Base-by-base conservation (phyloP, 2,888 invertebrate genomes). In the Athalia cordata region DNA sequence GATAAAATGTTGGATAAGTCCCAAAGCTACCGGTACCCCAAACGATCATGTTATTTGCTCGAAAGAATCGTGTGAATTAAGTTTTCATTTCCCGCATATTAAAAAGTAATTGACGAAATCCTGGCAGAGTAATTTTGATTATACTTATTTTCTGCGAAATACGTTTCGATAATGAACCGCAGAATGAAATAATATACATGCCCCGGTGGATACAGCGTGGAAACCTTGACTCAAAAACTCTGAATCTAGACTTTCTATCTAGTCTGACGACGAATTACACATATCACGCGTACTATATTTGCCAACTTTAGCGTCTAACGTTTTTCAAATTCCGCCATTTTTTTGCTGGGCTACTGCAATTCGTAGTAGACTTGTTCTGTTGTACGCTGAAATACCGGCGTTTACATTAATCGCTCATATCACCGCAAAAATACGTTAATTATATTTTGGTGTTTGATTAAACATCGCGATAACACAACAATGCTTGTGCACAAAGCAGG, bases 401-500 rank as follows among this genome's bases (percentile, higher is more conserved):
- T 29, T 29, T 29, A 29, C 29, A 29, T 0, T 29, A 29, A 29
- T n/a, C 11, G 59, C 59, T 59, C 6, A 5, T 64, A 45, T 43
- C 43, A 64, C 45, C 45, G 61, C 15, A 61, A 29, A 29, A 29
- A 52, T 15, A 50, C 52, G 9, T 68, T 29, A 55, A 68, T 68
- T 52, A n/a, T 55, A 47, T 47, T n/a, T 29, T 29, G 29, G 47
- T 43, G 29, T 72, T 45, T 59, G 72, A 72, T 72, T 59, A 57
- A 47, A 72, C 72, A 72, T 59, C 13, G 59, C 43, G 72, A 72
- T 59, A 72, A 59, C n/a, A 9, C 43, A 29, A 57, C 59, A 59
- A 59, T 72, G 72, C n/a, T 8, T 72, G 59, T 72, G 52, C 72
- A 47, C 59, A 13, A 72, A 72, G 57, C 72, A 72, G 57, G 45